A percentile compares a stretch with the other conserved stretches of the same genome.
Conservation (phyloP, 2,113 vertebrate genomes). For the Struthidea cinerea region DNA sequence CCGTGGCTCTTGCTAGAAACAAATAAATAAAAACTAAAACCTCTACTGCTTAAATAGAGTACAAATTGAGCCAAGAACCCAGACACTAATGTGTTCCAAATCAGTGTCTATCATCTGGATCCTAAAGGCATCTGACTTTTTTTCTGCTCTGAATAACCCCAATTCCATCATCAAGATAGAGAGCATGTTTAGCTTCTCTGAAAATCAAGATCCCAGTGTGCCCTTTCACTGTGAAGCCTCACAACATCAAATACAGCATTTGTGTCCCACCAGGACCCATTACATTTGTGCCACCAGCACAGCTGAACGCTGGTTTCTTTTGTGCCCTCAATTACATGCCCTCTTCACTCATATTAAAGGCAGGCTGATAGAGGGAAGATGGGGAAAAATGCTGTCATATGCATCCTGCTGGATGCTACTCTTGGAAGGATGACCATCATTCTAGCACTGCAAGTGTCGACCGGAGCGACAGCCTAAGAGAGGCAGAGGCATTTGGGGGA, state of each 20-base stretch:
- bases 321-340: neutral
- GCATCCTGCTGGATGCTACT: neutral
- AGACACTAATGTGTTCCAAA: neutral
- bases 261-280: neutral
- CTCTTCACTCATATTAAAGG: neutral
- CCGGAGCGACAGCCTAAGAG: accelerated
- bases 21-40: neutral
- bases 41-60: neutral
- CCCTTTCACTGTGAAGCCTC: neutral
- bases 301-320: neutral
- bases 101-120: neutral
- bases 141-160: neutral
- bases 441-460: neutral
- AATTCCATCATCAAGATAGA: neutral
- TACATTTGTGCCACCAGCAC: neutral
- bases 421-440: neutral
- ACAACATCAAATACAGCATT: neutral
- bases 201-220: neutral
- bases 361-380: neutral
- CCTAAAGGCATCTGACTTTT: neutral
- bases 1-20: neutral
- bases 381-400: neutral
- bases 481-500: neutral
- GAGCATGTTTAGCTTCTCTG: neutral
- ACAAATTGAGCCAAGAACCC: neutral